Percentiles rank a stretch among this genome's conserved stretches.
These are phyloP conservation scores for Scotopteryx bipunctaria DNA, from an alignment of 2,888 invertebrate genomes.

Conservation along the genomic window DNA sequence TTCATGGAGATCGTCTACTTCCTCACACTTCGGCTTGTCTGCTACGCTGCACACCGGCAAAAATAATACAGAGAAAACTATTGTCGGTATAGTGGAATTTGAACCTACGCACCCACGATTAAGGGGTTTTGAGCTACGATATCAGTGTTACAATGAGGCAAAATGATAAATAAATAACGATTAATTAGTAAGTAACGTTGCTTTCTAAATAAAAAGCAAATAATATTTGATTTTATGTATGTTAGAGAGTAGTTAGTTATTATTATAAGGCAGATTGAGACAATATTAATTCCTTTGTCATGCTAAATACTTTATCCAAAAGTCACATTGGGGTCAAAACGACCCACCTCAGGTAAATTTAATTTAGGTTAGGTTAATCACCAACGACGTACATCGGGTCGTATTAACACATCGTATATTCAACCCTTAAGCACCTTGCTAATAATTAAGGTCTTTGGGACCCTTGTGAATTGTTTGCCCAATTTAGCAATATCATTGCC, in stretches of 20 bases:
- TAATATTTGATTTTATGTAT: too few species aligned
- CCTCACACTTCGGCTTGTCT: conserved; percentile 85
- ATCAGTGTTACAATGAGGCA: too few species aligned
- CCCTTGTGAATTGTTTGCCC: conserved; percentile 61
- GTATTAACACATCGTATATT: conserved; percentile 80
- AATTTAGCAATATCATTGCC: conserved; percentile 68
- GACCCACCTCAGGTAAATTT: conserved; percentile 72
- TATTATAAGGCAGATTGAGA: not conserved
- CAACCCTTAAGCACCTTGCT: conserved; percentile 77
- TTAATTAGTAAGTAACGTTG: too few species aligned
- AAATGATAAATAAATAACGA: too few species aligned
- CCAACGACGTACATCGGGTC: conserved; percentile 66
- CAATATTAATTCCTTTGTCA: not conserved
- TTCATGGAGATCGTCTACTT: conserved; percentile 90
- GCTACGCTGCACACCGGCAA: conserved; percentile 66
- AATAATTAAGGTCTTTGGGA: conserved; percentile 76
- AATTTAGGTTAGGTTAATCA: conserved; percentile 74
- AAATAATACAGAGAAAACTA: too few species aligned
- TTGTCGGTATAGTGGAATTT: too few species aligned
- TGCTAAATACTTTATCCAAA: conserved; percentile 1
- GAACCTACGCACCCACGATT: too few species aligned
- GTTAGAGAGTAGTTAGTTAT: not conserved
- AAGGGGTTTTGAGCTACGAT: too few species aligned
- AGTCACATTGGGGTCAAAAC: conserved; percentile 42
- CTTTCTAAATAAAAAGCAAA: too few species aligned